Conservation (phyloP, 2,113 vertebrate genomes). For the Hypocryptadius cinnamomeus region DNA sequence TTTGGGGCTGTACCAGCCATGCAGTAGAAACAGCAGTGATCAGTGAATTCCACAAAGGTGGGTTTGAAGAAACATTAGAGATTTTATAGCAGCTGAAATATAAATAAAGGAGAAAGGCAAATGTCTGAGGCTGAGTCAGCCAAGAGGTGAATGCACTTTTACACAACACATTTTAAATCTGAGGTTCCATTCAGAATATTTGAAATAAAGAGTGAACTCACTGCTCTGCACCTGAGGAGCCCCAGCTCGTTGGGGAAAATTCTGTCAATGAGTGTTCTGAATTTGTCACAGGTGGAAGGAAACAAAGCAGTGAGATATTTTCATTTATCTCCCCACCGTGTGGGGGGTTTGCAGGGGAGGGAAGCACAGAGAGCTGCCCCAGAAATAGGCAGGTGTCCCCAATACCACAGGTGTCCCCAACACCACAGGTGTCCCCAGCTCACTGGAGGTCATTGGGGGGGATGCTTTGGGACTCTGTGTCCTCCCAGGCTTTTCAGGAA, state of each 20-base stretch:
- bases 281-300: background rate
- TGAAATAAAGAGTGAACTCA: background rate
- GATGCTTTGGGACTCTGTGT: too few relatives aligned
- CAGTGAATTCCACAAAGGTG: background rate
- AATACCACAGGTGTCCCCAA: background rate
- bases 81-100: conserved; percentile 19
- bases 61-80: background rate
- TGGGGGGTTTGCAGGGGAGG: background rate
- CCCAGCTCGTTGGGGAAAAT: background rate
- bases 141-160: background rate
- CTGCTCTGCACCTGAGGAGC: background rate
- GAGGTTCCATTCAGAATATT: background rate
- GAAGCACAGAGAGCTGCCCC: background rate
- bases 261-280: accelerated
- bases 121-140: conserved; percentile 49
- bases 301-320: background rate
- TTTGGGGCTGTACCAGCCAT: background rate
- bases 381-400: background rate
- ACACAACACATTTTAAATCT: background rate
- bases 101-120: conserved; percentile 33
- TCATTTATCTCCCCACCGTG: background rate
- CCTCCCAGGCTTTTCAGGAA: background rate
- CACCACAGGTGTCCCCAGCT: background rate
- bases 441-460: background rate
- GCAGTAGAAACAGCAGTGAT: background rate